Conservation (phyloP, 2,797 vertebrate species). For the Pipistrellus kuhlii region DNA sequence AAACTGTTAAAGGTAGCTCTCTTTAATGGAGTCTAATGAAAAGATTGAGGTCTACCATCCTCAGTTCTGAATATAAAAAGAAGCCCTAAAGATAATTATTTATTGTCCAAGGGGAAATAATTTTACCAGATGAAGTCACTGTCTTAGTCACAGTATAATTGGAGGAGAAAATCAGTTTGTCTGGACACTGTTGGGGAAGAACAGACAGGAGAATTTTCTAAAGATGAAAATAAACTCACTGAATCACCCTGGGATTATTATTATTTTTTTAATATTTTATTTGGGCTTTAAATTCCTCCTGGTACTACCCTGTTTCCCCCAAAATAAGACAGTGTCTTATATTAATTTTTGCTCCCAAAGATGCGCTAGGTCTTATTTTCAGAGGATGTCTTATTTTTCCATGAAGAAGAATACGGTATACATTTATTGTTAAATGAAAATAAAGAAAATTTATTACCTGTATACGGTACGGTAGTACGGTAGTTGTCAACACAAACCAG, state of each 20-base stretch:
- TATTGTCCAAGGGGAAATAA: not conserved
- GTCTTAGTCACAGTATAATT: not conserved
- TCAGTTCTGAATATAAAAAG: not conserved
- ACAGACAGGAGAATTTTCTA: slow-evolving; percentile 34
- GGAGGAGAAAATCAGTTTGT: not conserved
- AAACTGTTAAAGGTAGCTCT: not conserved
- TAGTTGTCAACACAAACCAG: no score
- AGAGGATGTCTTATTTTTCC: no score
- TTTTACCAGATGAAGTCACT: not conserved
- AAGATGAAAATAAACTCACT: slow-evolving; percentile 25
- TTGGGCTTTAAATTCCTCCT: not conserved
- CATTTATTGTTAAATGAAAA: no score
- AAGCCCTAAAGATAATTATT: not conserved
- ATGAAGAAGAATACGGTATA: no score
- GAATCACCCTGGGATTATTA: not conserved
- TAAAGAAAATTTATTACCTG: no score
- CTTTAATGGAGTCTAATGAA: not conserved
- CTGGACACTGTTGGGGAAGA: not conserved
- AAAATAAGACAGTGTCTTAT: no score
- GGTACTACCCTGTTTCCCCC: not conserved
- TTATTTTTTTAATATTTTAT: not conserved
- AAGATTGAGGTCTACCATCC: not conserved
- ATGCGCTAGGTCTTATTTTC: no score
- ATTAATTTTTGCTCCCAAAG: no score
- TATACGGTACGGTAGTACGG: no score